Conservation (phyloP, 2,113 vertebrate species). For the Sturnus vulgaris region DNA sequence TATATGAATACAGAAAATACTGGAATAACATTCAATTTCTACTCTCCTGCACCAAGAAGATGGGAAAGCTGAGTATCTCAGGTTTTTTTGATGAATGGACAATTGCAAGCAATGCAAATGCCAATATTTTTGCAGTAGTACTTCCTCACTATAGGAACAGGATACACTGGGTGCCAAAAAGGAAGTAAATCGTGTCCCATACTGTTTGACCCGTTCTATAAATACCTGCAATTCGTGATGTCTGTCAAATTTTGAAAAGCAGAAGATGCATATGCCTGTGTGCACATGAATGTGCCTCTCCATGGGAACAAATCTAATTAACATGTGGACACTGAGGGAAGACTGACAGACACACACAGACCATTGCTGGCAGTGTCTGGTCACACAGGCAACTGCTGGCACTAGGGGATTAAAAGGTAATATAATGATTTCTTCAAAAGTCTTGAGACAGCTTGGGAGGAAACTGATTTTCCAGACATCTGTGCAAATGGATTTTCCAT, state of each 20-base stretch:
- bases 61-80: background rate
- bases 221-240: background rate
- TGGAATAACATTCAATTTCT: background rate
- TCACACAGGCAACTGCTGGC: background rate
- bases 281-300: background rate
- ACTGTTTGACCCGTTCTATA: background rate
- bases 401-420: slow-evolving; percentile 20
- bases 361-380: background rate
- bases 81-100: background rate
- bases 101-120: background rate
- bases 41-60: background rate
- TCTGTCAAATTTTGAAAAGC: background rate
- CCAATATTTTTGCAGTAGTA: background rate
- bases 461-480: slow-evolving; percentile 54
- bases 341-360: background rate
- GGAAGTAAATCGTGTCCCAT: background rate
- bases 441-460: background rate
- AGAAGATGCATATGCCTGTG: background rate
- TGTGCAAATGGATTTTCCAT: slow-evolving; percentile 38
- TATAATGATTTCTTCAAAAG: slow-evolving; percentile 33
- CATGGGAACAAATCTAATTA: slow-evolving; percentile 7
- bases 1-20: background rate
- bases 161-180: background rate
- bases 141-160: background rate
- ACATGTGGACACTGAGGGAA: background rate